phyloP scores from a whole-genome alignment of 2,113 vertebrate genomes.

The Cinclus cinclus region DNA sequence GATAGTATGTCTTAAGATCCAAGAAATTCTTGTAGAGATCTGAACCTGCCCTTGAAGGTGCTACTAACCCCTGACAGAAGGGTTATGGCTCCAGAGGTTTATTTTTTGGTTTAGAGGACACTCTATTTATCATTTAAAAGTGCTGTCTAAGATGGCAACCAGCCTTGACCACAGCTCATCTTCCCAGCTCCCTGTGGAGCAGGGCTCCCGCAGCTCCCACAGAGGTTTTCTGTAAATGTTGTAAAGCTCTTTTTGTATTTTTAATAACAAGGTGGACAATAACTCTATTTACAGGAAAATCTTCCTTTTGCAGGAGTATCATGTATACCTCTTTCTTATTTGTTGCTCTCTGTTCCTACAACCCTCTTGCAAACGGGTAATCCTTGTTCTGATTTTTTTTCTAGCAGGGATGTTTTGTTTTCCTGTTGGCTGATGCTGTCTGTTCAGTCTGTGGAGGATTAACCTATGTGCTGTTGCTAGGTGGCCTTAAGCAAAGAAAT shows the following conservation, averaged over 20 bases:
- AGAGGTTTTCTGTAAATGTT: conserved; percentile 24
- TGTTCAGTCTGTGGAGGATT: conserved; percentile 65
- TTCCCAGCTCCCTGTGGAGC: conserved; percentile 1
- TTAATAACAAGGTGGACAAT: conserved; percentile 44
- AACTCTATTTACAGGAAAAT: conserved; percentile 38
- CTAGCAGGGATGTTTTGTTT: conserved; percentile 53
- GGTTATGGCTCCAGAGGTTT: neutral
- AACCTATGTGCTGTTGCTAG: conserved; percentile 66
- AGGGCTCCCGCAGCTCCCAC: neutral
- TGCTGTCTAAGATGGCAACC: conserved; percentile 13
- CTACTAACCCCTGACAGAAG: neutral
- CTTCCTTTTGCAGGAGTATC: conserved; percentile 22
- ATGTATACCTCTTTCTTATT: conserved; percentile 1
- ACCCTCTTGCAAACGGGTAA: conserved; percentile 25
- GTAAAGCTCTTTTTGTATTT: conserved; percentile 52
- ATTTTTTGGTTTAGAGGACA: neutral
- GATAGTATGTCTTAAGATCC: neutral
- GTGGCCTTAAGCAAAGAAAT: conserved; percentile 71
- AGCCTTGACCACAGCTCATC: conserved; percentile 22
- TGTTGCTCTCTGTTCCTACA: conserved; percentile 18
- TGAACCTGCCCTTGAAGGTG: neutral
- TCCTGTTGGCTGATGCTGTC: conserved; percentile 63
- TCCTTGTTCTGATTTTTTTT: conserved; percentile 49
- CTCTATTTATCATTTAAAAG: conserved; percentile 20
- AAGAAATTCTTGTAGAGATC: neutral